phyloP scores from a whole-genome alignment of 2,113 vertebrate species.

The Seriola aureovittata region DNA sequence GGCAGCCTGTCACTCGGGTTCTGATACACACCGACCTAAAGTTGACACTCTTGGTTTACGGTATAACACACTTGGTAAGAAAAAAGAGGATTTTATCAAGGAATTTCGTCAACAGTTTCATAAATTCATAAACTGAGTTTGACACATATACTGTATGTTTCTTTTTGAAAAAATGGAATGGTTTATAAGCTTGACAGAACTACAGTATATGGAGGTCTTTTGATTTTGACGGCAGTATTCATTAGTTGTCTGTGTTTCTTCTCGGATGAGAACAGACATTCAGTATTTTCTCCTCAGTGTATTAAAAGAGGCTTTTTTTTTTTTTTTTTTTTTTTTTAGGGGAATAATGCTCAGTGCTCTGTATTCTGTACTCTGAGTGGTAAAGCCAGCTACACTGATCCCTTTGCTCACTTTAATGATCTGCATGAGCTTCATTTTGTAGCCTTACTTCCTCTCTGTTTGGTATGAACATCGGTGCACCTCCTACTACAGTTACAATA shows the following conservation, averaged over 20 bases:
- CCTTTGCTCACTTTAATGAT: conserved; percentile 37
- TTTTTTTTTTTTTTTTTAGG: not conserved
- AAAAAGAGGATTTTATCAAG: too few relatives aligned
- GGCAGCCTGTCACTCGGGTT: not conserved
- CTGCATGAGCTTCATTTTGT: conserved; percentile 24
- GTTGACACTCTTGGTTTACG: not conserved
- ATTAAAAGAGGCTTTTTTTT: not conserved
- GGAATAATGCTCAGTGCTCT: not conserved
- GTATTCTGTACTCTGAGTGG: not conserved
- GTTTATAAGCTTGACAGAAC: not conserved
- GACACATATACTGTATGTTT: not conserved
- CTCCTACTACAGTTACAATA: conserved; percentile 25
- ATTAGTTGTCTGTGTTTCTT: not conserved
- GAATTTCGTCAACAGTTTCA: not conserved
- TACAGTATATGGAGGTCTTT: not conserved
- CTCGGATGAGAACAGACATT: not conserved
- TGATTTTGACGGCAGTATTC: not conserved
- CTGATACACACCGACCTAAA: not conserved
- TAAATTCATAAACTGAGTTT: not conserved
- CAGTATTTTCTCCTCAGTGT: not conserved
- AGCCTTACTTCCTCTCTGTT: conserved; percentile 29
- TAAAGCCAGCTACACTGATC: conserved; percentile 13
- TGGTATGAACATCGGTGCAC: not conserved
- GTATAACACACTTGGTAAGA: too few relatives aligned
- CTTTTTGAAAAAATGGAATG: not conserved